A percentile compares a stretch with the other conserved stretches of the same genome.
Conservation (phyloP, 1,140 invertebrate genomes). For the Brachionus calyciflorus region DNA sequence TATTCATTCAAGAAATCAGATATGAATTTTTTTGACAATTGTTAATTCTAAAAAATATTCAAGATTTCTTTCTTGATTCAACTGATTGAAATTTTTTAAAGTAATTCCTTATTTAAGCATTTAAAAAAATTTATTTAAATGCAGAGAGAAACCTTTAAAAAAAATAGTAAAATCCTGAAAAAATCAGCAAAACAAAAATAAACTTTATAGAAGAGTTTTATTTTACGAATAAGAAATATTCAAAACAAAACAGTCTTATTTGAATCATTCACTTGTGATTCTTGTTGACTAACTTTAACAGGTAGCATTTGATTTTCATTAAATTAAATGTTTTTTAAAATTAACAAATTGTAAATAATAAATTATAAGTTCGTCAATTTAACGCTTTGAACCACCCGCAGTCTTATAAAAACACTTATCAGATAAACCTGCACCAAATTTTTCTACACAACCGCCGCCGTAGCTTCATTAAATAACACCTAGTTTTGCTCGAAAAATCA, state of each 20-base stretch:
- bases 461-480: constrained; percentile 28
- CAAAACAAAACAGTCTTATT: constrained; percentile 25
- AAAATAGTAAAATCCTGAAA: background rate
- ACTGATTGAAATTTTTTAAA: too few relatives aligned
- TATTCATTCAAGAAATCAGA: too few relatives aligned
- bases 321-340: background rate
- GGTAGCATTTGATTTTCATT: background rate
- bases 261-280: constrained; percentile 1
- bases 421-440: constrained; percentile 6
- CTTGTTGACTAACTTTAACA: constrained; percentile 4
- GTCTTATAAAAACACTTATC: background rate
- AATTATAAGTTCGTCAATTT: constrained; percentile 4
- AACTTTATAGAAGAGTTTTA: background rate
- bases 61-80: too few relatives aligned
- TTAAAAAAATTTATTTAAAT: too few relatives aligned
- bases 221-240: constrained; percentile 20
- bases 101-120: too few relatives aligned
- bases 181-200: background rate
- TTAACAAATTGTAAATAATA: background rate
- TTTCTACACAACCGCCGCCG: constrained; percentile 13
- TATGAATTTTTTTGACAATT: too few relatives aligned
- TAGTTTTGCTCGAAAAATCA: background rate
- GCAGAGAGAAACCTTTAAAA: too few relatives aligned
- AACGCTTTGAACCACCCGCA: background rate
- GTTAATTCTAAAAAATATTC: too few relatives aligned